phyloP scores from a whole-genome alignment of 2,888 invertebrate species.

The Protonemura montana region DNA sequence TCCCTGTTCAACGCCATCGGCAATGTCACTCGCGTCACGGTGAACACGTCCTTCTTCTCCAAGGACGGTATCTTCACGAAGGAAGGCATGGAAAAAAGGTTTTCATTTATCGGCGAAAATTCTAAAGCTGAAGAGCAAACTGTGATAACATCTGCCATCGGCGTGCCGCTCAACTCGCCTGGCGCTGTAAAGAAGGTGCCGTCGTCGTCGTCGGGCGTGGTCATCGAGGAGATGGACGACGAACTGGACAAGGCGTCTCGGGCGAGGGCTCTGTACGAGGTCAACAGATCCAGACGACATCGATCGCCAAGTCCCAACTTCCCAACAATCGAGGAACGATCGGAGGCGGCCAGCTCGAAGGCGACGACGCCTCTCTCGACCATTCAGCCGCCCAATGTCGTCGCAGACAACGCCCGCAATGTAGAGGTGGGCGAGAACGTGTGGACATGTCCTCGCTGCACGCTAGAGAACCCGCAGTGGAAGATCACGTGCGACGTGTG shows the following conservation, averaged over 20 bases:
- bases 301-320: conserved; percentile 53
- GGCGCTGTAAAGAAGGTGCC: neutral
- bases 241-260: conserved; percentile 41
- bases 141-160: conserved; percentile 2
- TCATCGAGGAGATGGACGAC: conserved; percentile 46
- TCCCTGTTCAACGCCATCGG: conserved; percentile 70
- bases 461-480: conserved; percentile 67
- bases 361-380: conserved; percentile 46
- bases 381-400: conserved; percentile 10
- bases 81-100: conserved; percentile 51
- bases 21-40: conserved; percentile 65
- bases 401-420: neutral
- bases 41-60: conserved; percentile 62
- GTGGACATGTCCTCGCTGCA: conserved; percentile 70
- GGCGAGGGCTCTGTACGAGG: conserved; percentile 45
- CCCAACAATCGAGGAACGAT: conserved; percentile 53
- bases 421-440: conserved; percentile 44
- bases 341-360: conserved; percentile 50
- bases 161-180: conserved; percentile 33
- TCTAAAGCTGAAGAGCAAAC: conserved; percentile 51
- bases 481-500: conserved; percentile 71
- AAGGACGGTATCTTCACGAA: conserved; percentile 60
- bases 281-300: conserved; percentile 48
- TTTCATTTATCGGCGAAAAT: conserved; percentile 48
- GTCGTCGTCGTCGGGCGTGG: conserved; percentile 29